Percentiles rank a stretch among this genome's conserved stretches.
Conservation (phyloP, 2,888 invertebrate genomes). For the Ariolimax columbianus region DNA sequence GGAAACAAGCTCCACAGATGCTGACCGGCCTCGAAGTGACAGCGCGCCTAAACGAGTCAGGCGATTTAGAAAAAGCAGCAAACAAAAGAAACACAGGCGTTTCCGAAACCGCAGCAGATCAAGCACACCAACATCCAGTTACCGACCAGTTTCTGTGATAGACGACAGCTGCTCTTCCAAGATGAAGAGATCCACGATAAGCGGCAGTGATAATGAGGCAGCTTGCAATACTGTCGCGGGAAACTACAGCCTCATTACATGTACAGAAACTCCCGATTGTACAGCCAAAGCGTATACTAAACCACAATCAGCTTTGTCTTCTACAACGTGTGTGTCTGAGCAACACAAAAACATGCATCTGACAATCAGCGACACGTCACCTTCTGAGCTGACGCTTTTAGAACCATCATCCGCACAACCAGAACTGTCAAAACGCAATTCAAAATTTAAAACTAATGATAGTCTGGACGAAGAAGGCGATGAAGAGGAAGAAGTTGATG, state of each 20-base stretch:
- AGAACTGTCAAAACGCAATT: not conserved
- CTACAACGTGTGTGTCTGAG: not conserved
- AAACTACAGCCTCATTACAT: not conserved
- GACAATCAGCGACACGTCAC: not conserved
- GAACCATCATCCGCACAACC: not conserved
- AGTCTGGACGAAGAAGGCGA: not conserved
- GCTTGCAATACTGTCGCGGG: no score
- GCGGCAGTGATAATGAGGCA: not conserved
- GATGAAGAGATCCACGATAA: not conserved
- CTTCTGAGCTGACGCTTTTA: not conserved
- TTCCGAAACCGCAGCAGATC: constrained; percentile 13
- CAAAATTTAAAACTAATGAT: not conserved
- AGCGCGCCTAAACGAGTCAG: not conserved
- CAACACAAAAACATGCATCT: not conserved
- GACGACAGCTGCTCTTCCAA: not conserved
- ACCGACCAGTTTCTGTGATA: not conserved
- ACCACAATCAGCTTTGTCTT: not conserved
- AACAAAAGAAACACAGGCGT: constrained; percentile 7
- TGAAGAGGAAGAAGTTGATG: not conserved
- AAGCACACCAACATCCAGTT: constrained; percentile 28
- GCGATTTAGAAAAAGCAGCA: constrained; percentile 17
- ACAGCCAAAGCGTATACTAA: not conserved
- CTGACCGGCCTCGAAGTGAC: constrained; percentile 17
- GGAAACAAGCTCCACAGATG: constrained; percentile 49
- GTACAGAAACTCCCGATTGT: not conserved